Evolutionary conservation across 2,113 vertebrate species (phyloP).

Genomic region (Cyprinus carpio): DNA sequence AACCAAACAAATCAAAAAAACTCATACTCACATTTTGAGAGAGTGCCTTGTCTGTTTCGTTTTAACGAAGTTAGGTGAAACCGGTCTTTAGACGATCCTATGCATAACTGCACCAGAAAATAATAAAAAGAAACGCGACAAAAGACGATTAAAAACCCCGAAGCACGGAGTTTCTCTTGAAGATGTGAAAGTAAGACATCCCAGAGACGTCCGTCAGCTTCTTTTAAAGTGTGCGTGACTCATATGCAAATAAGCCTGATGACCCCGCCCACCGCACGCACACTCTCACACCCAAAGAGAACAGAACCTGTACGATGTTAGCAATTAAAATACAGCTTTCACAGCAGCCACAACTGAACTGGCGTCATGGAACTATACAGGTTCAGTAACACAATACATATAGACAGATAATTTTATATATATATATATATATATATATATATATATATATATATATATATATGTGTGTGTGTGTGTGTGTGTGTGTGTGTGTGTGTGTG

Average conservation of each 20-base stretch:
- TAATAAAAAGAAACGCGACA: background rate
- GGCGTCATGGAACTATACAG: no score
- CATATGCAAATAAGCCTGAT: background rate
- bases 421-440: no score
- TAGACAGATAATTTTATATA: no score
- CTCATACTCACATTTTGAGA: slow-evolving; percentile 23
- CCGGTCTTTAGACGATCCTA: background rate
- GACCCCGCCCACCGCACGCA: background rate
- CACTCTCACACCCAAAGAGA: no score
- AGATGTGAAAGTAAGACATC: background rate
- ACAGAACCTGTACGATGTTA: background rate
- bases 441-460: no score
- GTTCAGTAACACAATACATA: no score
- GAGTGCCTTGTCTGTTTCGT: background rate
- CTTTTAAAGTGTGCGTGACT: background rate
- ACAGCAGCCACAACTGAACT: background rate
- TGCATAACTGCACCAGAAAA: background rate
- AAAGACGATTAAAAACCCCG: background rate
- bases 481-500: no score
- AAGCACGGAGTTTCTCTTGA: background rate
- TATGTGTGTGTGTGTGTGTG: no score
- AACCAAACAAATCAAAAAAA: background rate
- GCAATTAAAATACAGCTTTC: background rate
- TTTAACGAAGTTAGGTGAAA: background rate
- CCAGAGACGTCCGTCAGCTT: background rate